Evolutionary conservation across 1,140 invertebrate genomes (phyloP).

Genomic region (Drosophila nigromelanica): DNA sequence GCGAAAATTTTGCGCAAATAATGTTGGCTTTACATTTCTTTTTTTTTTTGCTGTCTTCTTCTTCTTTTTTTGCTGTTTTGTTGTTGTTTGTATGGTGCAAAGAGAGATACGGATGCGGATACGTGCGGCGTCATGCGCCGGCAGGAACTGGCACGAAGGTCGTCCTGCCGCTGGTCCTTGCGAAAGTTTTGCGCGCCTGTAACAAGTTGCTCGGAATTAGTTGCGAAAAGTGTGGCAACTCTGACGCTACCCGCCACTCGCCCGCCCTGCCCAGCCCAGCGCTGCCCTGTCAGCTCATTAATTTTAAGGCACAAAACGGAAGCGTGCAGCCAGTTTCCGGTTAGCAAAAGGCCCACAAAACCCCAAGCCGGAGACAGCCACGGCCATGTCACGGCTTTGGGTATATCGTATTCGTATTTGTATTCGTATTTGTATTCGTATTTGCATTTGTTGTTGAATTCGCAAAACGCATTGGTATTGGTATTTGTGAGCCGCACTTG

Average conservation of each 20-base stretch:
- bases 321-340: constrained; percentile 79
- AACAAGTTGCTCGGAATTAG: constrained; percentile 79
- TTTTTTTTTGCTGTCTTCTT: constrained; percentile 7
- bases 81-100: constrained; percentile 22
- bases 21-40: constrained; percentile 58
- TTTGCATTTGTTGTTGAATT: constrained; percentile 26
- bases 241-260: constrained; percentile 19
- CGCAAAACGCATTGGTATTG: constrained; percentile 36
- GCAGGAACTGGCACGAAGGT: constrained; percentile 75
- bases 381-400: constrained; percentile 54
- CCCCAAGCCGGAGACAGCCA: constrained; percentile 60
- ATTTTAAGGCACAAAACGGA: constrained; percentile 78
- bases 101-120: constrained; percentile 69
- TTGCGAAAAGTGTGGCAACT: constrained; percentile 79
- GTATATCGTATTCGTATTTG: constrained; percentile 15
- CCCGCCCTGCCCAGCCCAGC: not conserved
- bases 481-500: constrained; percentile 60
- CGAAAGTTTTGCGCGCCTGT: constrained; percentile 73
- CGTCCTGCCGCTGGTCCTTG: constrained; percentile 40
- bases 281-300: constrained; percentile 67
- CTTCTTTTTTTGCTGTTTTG: constrained; percentile 14
- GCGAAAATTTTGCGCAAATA: constrained; percentile 82
- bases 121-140: constrained; percentile 69
- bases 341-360: constrained; percentile 50
- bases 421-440: constrained; percentile 31